Percentiles rank a stretch among this genome's conserved stretches.
These are phyloP conservation scores for Heteromyza rotundicornis DNA, from an alignment of 2,888 invertebrate species.

Conservation along the genomic window DNA sequence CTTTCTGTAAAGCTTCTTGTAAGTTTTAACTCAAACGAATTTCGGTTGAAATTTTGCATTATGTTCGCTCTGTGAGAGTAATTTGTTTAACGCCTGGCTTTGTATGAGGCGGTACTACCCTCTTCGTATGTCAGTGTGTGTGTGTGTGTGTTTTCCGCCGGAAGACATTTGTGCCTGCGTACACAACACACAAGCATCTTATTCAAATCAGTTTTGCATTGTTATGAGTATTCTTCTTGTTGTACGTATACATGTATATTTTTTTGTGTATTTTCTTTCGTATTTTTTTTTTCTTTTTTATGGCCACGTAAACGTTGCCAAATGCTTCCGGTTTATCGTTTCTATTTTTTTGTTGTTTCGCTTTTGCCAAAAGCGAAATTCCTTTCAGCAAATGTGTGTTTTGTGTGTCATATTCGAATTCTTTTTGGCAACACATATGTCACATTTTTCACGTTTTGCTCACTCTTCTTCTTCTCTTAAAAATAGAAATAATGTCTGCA, in stretches of 20 bases:
- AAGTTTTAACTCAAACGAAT: too few relatives aligned
- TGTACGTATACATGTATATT: too few relatives aligned
- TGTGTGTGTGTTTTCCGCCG: too few relatives aligned
- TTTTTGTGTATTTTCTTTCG: not conserved
- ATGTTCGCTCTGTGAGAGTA: too few relatives aligned
- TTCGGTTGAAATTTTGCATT: too few relatives aligned
- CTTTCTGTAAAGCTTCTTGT: too few relatives aligned
- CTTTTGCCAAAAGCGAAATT: not conserved
- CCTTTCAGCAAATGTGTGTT: not conserved
- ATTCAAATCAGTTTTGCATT: not conserved
- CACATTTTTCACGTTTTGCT: not conserved
- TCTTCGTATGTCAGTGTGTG: too few relatives aligned
- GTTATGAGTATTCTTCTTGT: too few relatives aligned
- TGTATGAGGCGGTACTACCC: too few relatives aligned
- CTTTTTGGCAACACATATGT: not conserved
- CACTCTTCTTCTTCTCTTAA: not conserved
- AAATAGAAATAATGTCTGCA: not conserved
- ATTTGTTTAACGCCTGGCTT: too few relatives aligned
- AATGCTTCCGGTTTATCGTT: not conserved
- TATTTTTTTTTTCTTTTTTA: not conserved
- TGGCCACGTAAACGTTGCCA: not conserved
- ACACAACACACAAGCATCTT: not conserved
- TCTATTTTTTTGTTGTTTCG: not conserved
- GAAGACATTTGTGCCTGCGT: not conserved
- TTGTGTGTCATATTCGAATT: not conserved